A percentile compares a stretch with the other conserved stretches of the same genome.
Evolutionary conservation across 2,113 vertebrate genomes (phyloP).

Genomic region (cat (Felis catus)): DNA sequence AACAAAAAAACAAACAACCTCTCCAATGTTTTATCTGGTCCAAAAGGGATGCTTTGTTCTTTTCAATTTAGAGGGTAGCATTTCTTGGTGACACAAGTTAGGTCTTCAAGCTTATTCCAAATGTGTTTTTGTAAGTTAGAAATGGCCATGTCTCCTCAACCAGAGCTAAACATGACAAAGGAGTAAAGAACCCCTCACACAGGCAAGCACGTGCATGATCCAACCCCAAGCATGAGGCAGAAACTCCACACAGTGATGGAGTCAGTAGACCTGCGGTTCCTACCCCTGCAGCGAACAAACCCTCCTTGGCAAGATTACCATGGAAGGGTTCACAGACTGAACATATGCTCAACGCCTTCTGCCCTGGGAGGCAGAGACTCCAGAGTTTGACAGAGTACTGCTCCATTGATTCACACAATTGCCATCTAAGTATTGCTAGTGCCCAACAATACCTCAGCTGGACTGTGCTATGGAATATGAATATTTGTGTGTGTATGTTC

Average conservation of each 20-base stretch:
- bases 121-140: neutral
- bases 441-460: neutral
- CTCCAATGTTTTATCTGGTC: neutral
- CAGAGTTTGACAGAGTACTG: no score
- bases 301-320: no score
- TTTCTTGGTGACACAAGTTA: neutral
- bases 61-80: neutral
- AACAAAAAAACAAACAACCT: neutral
- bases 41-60: neutral
- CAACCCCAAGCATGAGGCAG: neutral
- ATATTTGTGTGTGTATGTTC: neutral
- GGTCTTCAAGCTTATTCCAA: neutral
- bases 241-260: neutral
- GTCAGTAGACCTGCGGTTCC: neutral
- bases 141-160: neutral
- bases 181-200: neutral
- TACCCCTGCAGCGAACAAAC: fast-evolving
- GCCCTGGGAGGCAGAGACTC: neutral
- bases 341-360: neutral
- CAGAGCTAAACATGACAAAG: neutral
- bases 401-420: neutral
- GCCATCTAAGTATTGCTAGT: no score
- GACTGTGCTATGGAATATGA: neutral
- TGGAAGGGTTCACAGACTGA: neutral
- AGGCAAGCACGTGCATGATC: fast-evolving